Conservation (phyloP, 2,888 invertebrate genomes). For the Calliphora vomitoria region DNA sequence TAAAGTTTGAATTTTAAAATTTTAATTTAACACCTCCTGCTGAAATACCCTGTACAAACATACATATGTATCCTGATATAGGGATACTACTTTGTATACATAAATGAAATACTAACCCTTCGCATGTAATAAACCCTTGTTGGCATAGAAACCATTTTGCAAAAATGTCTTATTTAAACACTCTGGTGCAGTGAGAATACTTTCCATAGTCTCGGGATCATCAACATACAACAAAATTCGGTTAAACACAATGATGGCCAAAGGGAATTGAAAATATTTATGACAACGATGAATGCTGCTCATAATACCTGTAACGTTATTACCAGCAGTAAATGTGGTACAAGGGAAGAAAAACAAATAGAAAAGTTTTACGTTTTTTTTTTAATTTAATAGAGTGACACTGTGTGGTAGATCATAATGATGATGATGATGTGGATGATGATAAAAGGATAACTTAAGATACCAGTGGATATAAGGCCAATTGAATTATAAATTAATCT, state of each 20-base stretch:
- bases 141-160: slow-evolving; percentile 82
- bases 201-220: slow-evolving; percentile 81
- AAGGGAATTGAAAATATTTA: slow-evolving; percentile 79
- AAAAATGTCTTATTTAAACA: slow-evolving; percentile 82
- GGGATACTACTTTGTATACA: not conserved
- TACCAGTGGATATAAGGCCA: not conserved
- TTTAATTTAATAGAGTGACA: slow-evolving; percentile 23
- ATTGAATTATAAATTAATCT: not conserved
- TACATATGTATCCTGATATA: not conserved
- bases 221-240: slow-evolving; percentile 81
- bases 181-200: slow-evolving; percentile 81
- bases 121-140: slow-evolving; percentile 81
- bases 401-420: not conserved
- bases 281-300: slow-evolving; percentile 78
- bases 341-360: not conserved
- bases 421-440: not conserved
- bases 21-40: not conserved
- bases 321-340: not conserved
- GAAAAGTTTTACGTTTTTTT: slow-evolving; percentile 5
- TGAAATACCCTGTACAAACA: not conserved
- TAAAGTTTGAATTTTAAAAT: too few species aligned
- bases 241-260: slow-evolving; percentile 80
- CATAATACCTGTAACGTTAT: slow-evolving; percentile 77
- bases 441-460: not conserved
- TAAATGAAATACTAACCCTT: slow-evolving; percentile 76